Base-by-base conservation (phyloP, 2,888 invertebrate species). In the Epinotia brunnichana region DNA sequence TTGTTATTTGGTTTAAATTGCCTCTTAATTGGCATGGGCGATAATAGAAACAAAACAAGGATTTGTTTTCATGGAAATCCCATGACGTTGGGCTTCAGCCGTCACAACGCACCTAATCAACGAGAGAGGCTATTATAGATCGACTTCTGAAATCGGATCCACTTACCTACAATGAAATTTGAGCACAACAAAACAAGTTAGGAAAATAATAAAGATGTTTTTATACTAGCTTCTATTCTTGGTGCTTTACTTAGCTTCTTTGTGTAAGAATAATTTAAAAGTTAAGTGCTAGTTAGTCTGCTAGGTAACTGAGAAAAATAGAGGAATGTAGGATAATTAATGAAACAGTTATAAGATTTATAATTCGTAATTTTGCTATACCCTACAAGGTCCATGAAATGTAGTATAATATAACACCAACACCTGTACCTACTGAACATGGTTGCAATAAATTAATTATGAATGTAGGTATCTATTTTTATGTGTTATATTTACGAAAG, bases 51-150 rank as follows among this genome's bases (percentile, higher is more conserved):
- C 41, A 29, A 67, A 54, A 53, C 53, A 67, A 66, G 53, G 54
- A 61, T 62, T 35, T 62, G 2, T 51, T 70, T 69, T 44, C 17
- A 29, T 17, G 41, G 51, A 48, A 60, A 66, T 53, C 21, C 29
- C 54, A n/a, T 57, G 56, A 39, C 57, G 51, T 53, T 7, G 10
- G 39, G 11, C 44, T 62, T 13, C 10, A 9, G 53, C 51, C 35
- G 39, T 51, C 57, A 41, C 24, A 59, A 53, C 41, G 48, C n/a
- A n/a, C n/a, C n/a, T 29, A 63, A 72, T 68, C 56, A 70, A 57
- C 41, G 39, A 63, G 62, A 63, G 10, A 53, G 24, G 41, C 44
- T 29, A 62, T 72, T 57, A 63, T 59, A 56, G 59, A 59, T 73
- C 17, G 51, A 19, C 24, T 29, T 59, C 69, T 51, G 68, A 35